A percentile compares a stretch with the other conserved stretches of the same genome.
Evolutionary conservation across 2,113 vertebrate species (phyloP).

Genomic region (Callorhinus ursinus): DNA sequence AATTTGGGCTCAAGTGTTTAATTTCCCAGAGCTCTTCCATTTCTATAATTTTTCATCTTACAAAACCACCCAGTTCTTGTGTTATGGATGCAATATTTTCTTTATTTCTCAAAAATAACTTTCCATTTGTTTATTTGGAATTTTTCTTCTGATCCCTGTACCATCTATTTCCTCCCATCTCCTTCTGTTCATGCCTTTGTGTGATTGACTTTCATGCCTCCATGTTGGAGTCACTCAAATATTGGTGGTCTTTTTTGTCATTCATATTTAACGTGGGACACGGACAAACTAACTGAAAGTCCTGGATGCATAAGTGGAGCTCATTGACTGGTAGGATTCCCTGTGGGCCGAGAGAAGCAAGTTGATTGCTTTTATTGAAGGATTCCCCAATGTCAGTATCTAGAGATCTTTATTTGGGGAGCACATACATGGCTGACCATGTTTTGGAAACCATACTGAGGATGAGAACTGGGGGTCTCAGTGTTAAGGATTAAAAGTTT

Average conservation of each 20-base stretch:
- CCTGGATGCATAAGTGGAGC: background rate
- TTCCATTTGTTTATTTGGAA: background rate
- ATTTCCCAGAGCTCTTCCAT: background rate
- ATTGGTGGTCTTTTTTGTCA: background rate
- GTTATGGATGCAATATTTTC: background rate
- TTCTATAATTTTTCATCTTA: background rate
- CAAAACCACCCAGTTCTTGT: background rate
- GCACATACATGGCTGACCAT: background rate
- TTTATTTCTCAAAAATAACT: background rate
- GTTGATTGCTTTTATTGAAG: background rate
- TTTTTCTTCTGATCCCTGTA: background rate
- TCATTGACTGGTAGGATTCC: background rate
- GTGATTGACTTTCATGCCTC: background rate
- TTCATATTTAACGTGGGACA: no score
- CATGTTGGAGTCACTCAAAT: background rate
- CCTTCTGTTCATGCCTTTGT: background rate
- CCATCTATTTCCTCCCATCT: background rate
- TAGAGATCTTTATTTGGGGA: background rate
- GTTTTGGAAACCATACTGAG: background rate
- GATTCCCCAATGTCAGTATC: background rate
- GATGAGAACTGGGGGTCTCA: background rate
- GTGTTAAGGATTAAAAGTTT: background rate
- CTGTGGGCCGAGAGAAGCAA: background rate
- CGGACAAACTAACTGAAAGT: accelerated
- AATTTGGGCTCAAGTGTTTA: background rate